Base-by-base conservation (phyloP, 1,140 invertebrate species). In the Achatina immaculata region DNA sequence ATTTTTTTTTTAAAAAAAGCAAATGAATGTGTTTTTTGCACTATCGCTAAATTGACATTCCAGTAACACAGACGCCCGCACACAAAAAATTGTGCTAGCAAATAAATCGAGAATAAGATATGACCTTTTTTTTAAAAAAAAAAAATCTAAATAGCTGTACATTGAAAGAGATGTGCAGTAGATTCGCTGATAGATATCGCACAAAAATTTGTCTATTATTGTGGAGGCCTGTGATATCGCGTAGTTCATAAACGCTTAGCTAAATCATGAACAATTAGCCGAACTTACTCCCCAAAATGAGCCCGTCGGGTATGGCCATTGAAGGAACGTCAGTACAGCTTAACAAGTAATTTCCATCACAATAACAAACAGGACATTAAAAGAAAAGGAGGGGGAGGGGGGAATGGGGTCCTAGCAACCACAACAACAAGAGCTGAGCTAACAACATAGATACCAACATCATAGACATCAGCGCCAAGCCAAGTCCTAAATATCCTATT, bases 211-310 rank as follows among this genome's bases (percentile, higher is more conserved):
- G 1, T 74, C n/a, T n/a, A 43, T 51, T 74, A 1, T 48, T 74
- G 3, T 31, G 11, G 21, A 24, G 1, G 6, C 7, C 19, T 69
- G 9, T 69, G 21, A 42, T 43, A 19, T 19, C 42, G 36, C 19
- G 68, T 21, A 28, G 31, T n/a, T 21, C 0, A 7, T 40, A 40
- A 6, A 69, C 38, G 68, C 38, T 69, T 69, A 3, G 36, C 36
- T 42, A 69, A 69, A 69, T 69, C 68, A 42, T 42, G 6, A 69
- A 69, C 68, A 69, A 69, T 69, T 69, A 69, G 68, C 2, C 7
- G 7, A 38, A 69, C 11, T 69, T 42, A 69, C 42, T 69, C 31
- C 68, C 1, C 24, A 7, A 69, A 69, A 4, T 34, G 40, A 28
- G 16, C 31, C 36, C 11, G 38, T 11, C 19, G 6, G 36, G 48